These are phyloP conservation scores for Telmatherina bonti DNA, from an alignment of 2,797 vertebrate genomes.

Conservation along the genomic window DNA sequence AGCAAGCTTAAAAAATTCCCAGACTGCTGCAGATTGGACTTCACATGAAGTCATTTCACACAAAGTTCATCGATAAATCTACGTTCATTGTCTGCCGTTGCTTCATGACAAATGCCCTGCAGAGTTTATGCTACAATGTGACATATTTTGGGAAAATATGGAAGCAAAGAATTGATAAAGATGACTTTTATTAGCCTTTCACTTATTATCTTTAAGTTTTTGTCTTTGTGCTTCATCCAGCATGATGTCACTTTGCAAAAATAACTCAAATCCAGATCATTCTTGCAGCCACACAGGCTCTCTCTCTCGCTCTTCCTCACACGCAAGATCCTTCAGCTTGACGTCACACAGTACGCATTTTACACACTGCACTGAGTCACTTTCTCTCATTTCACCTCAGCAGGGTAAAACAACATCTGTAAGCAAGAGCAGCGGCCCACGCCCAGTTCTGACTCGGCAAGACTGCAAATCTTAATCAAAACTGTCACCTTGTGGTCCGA, in stretches of 20 bases:
- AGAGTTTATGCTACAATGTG: neutral
- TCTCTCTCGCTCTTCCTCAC: slow-evolving; percentile 7
- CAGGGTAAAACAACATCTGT: slow-evolving; percentile 63
- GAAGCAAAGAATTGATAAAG: too few relatives aligned
- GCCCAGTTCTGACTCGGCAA: slow-evolving; percentile 50
- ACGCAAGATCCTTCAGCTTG: slow-evolving; percentile 34
- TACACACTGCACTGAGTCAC: slow-evolving; percentile 69
- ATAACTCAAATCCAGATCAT: slow-evolving; percentile 6
- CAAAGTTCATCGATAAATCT: neutral
- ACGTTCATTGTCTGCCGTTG: too few relatives aligned
- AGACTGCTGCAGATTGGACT: too few relatives aligned
- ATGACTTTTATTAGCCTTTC: too few relatives aligned
- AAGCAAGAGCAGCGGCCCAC: slow-evolving; percentile 47
- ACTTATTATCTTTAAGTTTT: too few relatives aligned
- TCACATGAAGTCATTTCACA: too few relatives aligned
- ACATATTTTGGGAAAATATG: too few relatives aligned
- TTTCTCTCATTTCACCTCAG: slow-evolving; percentile 63
- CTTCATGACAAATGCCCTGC: neutral
- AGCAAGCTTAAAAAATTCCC: too few relatives aligned
- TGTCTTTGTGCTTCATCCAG: neutral
- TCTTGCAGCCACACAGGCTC: slow-evolving; percentile 2
- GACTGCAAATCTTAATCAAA: slow-evolving; percentile 29
- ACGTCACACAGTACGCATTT: slow-evolving; percentile 60
- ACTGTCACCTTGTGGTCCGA: slow-evolving; percentile 31
- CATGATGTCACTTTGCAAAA: slow-evolving; percentile 20